Evolutionary conservation across 2,113 vertebrate genomes (phyloP).

Genomic region (Megaceryle maxima): DNA sequence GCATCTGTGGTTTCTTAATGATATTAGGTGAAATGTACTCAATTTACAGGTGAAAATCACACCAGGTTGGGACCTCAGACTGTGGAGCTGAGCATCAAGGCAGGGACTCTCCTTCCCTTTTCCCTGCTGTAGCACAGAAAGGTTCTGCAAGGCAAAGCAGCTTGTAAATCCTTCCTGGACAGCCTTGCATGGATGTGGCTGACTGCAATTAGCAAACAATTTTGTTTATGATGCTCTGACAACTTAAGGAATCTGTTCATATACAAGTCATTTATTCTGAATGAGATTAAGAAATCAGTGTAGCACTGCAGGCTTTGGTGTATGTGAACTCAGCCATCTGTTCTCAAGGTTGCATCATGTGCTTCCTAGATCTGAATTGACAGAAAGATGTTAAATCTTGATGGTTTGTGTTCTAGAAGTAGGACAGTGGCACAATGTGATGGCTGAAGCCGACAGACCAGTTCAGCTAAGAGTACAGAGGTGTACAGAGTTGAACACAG

Average conservation of each 20-base stretch:
- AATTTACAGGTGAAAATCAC: neutral
- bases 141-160: neutral
- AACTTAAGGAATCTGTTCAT: constrained; percentile 48
- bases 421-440: neutral
- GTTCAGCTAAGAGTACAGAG: neutral
- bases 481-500: neutral
- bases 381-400: constrained; percentile 47
- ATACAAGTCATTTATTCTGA: constrained; percentile 58
- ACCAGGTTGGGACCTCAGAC: neutral
- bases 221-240: constrained; percentile 55
- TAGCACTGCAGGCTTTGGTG: constrained; percentile 16
- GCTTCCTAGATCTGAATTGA: constrained; percentile 30
- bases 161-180: constrained; percentile 36
- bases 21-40: neutral
- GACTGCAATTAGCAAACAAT: constrained; percentile 50
- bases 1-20: neutral
- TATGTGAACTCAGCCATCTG: constrained; percentile 58
- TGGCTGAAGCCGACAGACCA: neutral
- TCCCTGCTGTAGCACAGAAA: neutral
- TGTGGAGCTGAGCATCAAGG: neutral
- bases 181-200: constrained; percentile 19
- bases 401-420: neutral
- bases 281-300: constrained; percentile 62
- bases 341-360: constrained; percentile 24
- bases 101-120: neutral